phyloP scores from a whole-genome alignment of 1,140 invertebrate species.

The Calliphora vicina region DNA sequence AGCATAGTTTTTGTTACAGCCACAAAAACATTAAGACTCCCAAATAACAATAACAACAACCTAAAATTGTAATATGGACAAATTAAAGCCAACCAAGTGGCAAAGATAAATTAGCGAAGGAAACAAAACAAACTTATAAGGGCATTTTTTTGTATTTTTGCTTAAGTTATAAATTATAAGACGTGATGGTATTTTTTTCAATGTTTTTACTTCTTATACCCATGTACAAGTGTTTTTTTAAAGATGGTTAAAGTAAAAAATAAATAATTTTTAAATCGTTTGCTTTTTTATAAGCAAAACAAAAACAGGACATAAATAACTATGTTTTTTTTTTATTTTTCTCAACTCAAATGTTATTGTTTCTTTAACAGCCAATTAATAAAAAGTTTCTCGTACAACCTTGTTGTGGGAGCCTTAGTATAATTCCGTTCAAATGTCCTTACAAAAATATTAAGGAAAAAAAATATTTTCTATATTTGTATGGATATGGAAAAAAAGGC shows the following conservation, averaged over 20 bases:
- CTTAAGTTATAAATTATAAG: background rate
- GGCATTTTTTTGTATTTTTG: background rate
- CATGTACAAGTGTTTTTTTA: background rate
- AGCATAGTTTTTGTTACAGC: background rate
- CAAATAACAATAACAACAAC: background rate
- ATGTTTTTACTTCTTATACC: background rate
- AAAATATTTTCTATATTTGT: background rate
- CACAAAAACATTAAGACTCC: too few relatives aligned
- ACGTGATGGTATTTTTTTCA: background rate
- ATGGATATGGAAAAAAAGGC: background rate
- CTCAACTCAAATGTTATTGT: background rate
- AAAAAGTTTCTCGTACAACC: background rate
- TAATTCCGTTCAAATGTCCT: background rate
- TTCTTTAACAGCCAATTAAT: conserved; percentile 11
- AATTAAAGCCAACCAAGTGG: background rate
- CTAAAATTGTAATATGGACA: background rate
- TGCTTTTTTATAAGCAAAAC: background rate
- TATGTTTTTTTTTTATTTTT: background rate
- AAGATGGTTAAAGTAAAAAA: background rate
- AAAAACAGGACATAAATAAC: background rate
- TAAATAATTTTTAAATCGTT: background rate
- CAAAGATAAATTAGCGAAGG: background rate
- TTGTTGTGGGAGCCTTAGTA: background rate
- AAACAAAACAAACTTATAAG: background rate
- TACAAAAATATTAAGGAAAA: background rate